phyloP scores from a whole-genome alignment of 2,797 vertebrate species.

The Pagetopsis macropterus region DNA sequence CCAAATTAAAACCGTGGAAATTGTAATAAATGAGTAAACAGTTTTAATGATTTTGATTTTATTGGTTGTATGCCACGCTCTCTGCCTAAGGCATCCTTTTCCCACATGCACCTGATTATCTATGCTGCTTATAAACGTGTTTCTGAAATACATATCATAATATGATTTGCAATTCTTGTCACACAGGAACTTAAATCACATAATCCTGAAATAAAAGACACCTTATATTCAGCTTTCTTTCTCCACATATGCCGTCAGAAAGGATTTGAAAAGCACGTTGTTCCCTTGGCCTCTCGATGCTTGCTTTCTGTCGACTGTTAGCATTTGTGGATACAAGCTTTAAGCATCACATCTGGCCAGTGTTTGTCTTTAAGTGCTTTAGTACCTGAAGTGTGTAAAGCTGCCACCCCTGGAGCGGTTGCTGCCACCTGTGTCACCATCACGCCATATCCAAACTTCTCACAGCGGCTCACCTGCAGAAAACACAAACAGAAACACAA shows the following conservation, averaged over 20 bases:
- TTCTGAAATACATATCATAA: neutral
- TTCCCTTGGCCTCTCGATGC: neutral
- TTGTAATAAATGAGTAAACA: neutral
- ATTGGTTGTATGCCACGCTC: neutral
- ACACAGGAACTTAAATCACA: neutral
- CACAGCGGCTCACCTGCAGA: slow-evolving; percentile 87
- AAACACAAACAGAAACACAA: slow-evolving; percentile 10
- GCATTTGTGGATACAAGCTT: neutral
- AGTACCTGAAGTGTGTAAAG: slow-evolving; percentile 90
- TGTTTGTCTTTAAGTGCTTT: slow-evolving; percentile 18
- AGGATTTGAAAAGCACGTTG: neutral
- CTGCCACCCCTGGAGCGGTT: slow-evolving; percentile 87
- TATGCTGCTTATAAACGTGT: neutral
- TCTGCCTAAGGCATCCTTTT: neutral
- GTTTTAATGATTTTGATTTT: neutral
- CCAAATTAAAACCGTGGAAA: neutral
- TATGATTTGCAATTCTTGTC: neutral
- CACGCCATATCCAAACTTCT: slow-evolving; percentile 90
- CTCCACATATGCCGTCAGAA: slow-evolving; percentile 18
- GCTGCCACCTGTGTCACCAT: slow-evolving; percentile 93
- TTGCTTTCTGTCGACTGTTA: neutral
- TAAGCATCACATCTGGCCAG: slow-evolving; percentile 5
- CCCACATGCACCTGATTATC: neutral
- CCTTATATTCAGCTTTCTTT: neutral
- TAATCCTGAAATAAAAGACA: neutral